Evolutionary conservation across 2,113 vertebrate genomes (phyloP).

Genomic region (Clarias magur): DNA sequence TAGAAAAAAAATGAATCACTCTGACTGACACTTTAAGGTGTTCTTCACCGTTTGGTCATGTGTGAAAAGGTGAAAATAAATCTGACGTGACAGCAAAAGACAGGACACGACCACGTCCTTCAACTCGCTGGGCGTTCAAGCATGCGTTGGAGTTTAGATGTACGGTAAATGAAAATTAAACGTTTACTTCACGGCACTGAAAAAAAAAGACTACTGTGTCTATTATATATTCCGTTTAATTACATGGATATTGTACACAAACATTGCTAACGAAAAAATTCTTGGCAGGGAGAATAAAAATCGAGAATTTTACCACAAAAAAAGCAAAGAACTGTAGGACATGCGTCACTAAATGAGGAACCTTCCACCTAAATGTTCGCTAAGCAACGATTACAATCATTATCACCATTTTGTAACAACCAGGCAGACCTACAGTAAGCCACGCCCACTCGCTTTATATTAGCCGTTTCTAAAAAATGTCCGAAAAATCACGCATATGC

Average conservation of each 20-base stretch:
- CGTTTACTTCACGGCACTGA: not conserved
- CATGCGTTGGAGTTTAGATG: not conserved
- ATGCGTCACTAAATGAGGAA: too few species aligned
- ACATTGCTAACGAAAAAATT: not conserved
- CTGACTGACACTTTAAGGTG: not conserved
- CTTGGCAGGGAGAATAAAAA: not conserved
- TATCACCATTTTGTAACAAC: not conserved
- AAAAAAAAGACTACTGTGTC: not conserved
- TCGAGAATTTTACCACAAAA: not conserved
- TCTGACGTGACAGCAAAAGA: not conserved
- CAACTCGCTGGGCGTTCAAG: not conserved
- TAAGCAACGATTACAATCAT: not conserved
- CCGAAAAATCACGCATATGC: not conserved
- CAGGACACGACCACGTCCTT: not conserved
- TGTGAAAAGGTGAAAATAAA: not conserved
- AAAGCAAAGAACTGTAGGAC: too few species aligned
- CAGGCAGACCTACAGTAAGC: not conserved
- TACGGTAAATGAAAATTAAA: not conserved
- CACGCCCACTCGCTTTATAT: not conserved
- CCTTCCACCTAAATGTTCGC: not conserved
- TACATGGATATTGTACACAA: not conserved
- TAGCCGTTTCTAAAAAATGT: not conserved
- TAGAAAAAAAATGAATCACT: not conserved
- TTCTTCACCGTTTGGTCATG: not conserved
- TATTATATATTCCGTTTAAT: not conserved